Conservation (phyloP, 2,797 vertebrate species). For the Thunnus albacares region DNA sequence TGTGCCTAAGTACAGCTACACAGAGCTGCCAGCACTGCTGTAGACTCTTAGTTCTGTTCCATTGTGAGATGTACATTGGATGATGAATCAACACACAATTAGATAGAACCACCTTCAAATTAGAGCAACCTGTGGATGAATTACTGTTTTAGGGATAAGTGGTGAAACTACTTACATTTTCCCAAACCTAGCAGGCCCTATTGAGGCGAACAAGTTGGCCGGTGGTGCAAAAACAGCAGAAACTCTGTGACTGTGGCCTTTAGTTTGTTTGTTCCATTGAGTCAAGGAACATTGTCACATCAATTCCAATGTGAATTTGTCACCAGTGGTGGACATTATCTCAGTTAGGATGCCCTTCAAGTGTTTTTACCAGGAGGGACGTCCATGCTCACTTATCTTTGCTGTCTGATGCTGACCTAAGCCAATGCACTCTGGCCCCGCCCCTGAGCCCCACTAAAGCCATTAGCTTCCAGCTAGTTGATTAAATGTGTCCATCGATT, state of each 20-base stretch:
- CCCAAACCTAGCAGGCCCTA: background rate
- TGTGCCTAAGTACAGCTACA: too few species aligned
- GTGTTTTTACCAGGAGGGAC: conserved; percentile 33
- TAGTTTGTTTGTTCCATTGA: background rate
- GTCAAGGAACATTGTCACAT: background rate
- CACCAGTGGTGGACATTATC: background rate
- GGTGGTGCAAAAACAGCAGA: background rate
- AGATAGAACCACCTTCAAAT: background rate
- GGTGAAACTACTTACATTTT: background rate
- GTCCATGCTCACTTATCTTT: conserved; percentile 44
- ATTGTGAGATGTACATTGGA: background rate
- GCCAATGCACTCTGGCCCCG: conserved; percentile 32
- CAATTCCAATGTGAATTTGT: conserved; percentile 8
- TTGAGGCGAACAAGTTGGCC: background rate
- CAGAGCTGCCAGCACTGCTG: too few species aligned
- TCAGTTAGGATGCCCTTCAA: conserved; percentile 28
- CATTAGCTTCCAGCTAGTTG: conserved; percentile 70
- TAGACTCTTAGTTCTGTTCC: too few species aligned
- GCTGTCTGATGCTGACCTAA: conserved; percentile 55
- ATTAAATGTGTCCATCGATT: conserved; percentile 77
- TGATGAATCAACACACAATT: background rate
- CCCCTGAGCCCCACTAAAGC: conserved; percentile 49
- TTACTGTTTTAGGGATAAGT: background rate
- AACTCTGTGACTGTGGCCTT: background rate
- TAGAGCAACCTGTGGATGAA: background rate